phyloP scores from a whole-genome alignment of 2,888 invertebrate species.

The Deroplatys truncata region DNA sequence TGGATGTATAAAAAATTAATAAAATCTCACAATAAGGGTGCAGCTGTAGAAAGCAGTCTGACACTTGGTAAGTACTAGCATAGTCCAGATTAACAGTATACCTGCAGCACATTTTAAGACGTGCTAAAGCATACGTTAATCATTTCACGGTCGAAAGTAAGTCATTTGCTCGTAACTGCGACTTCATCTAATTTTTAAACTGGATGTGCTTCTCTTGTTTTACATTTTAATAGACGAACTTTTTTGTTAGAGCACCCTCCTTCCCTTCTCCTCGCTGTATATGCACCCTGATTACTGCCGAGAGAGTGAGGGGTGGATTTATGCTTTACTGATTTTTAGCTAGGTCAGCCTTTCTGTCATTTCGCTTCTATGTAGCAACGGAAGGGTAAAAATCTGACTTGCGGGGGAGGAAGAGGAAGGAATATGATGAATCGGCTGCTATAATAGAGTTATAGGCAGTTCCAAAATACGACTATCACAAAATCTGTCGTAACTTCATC shows the following conservation, averaged over 20 bases:
- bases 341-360: slow-evolving; percentile 10
- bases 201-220: background rate
- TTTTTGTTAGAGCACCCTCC: background rate
- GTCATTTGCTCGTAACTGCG: background rate
- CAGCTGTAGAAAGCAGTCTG: no score
- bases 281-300: background rate
- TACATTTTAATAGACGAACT: background rate
- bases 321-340: slow-evolving; percentile 9
- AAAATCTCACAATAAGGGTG: no score
- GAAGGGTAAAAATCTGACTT: background rate
- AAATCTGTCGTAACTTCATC: no score
- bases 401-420: background rate
- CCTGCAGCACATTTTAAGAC: no score
- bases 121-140: background rate
- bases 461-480: no score
- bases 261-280: no score
- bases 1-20: no score
- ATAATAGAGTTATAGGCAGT: background rate
- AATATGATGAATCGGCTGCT: slow-evolving; percentile 4
- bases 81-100: no score
- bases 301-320: background rate
- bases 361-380: background rate
- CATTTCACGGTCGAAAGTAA: background rate
- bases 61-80: no score
- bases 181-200: background rate